phyloP scores from a whole-genome alignment of 2,797 vertebrate species.

The Sebastes steindachneri region DNA sequence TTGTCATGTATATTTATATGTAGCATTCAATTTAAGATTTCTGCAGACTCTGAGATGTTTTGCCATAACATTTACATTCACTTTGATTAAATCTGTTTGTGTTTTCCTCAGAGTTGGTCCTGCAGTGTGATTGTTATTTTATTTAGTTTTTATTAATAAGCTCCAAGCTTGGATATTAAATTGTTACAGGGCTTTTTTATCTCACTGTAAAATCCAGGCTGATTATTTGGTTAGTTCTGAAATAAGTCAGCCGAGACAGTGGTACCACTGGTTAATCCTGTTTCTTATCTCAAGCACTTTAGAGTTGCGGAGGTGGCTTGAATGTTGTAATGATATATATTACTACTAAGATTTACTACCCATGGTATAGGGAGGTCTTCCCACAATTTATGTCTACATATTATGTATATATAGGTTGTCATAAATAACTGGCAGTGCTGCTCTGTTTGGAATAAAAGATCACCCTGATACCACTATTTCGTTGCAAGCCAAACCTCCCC shows the following conservation, averaged over 20 bases:
- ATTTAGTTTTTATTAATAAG: not conserved
- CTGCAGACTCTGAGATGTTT: not conserved
- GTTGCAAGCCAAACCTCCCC: not conserved
- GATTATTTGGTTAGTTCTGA: not conserved
- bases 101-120: not conserved
- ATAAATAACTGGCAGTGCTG: slow-evolving; percentile 30
- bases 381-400: slow-evolving; percentile 18
- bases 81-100: not conserved
- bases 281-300: slow-evolving; percentile 28
- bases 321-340: not conserved
- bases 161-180: not conserved
- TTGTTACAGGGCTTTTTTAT: not conserved
- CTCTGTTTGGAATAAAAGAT: slow-evolving; percentile 24
- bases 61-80: not conserved
- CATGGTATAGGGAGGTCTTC: not conserved
- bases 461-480: not conserved
- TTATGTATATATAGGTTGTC: not conserved
- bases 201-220: not conserved
- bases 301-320: not conserved
- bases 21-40: not conserved
- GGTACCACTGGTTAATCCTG: slow-evolving; percentile 3
- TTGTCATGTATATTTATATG: not conserved
- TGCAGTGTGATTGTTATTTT: not conserved
- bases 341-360: slow-evolving; percentile 1
- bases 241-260: slow-evolving; percentile 1